Percentiles rank a stretch among this genome's conserved stretches.
phyloP scores from a whole-genome alignment of 2,113 vertebrate species.

The Eubucco bourcierii region DNA sequence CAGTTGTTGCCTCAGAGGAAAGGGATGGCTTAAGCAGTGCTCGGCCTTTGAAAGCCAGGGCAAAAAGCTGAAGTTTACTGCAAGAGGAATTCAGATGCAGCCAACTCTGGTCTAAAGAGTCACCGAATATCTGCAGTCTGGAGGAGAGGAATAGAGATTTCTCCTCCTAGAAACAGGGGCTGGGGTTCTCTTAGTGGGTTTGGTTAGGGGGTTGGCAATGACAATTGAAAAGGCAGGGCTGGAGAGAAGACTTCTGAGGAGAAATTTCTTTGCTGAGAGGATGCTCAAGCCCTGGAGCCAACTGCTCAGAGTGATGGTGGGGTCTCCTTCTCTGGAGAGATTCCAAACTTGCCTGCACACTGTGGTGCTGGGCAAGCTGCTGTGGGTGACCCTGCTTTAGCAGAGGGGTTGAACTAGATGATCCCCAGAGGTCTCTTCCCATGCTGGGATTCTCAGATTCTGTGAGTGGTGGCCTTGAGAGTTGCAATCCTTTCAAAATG shows the following conservation, averaged over 20 bases:
- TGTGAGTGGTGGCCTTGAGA: neutral
- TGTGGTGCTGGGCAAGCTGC: no score
- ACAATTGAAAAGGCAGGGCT: neutral
- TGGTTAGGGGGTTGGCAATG: neutral
- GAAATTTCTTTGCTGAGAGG: neutral
- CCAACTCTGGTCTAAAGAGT: neutral
- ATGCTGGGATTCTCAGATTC: no score
- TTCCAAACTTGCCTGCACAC: no score
- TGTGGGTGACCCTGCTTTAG: no score
- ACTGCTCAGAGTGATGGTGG: no score
- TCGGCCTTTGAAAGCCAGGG: neutral
- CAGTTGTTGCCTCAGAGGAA: neutral
- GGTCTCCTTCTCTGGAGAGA: no score
- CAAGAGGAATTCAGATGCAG: neutral
- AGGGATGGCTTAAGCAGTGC: neutral
- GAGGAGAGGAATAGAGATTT: neutral
- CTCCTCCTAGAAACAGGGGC: neutral
- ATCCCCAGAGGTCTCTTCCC: no score
- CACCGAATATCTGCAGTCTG: neutral
- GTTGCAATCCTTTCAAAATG: neutral
- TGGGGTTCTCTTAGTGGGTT: neutral
- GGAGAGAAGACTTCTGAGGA: neutral
- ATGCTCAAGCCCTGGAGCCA: neutral
- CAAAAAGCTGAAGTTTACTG: neutral
- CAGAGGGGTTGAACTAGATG: neutral